Evolutionary conservation across 53 echinoderm and acorn worm genomes (phyloP).

Genomic region (Astropecten irregularis): DNA sequence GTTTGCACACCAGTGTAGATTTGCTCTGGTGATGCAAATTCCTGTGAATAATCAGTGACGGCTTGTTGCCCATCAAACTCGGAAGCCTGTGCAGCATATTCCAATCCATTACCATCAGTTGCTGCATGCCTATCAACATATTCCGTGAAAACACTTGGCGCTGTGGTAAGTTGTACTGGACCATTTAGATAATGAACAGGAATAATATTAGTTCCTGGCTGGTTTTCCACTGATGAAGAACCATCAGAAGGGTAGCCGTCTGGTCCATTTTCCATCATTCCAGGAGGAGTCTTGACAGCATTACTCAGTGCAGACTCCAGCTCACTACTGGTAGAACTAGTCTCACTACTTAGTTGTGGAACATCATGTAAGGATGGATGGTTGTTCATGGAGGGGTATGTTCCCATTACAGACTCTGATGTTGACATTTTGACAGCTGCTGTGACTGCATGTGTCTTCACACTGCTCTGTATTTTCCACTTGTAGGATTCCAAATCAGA

Average conservation of each 20-base stretch:
- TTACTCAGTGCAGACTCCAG: conserved; percentile 60
- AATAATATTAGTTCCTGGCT: conserved; percentile 25
- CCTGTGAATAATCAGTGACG: conserved; percentile 58
- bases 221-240: conserved; percentile 64
- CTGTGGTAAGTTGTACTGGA: conserved; percentile 30
- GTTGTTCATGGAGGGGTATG: conserved; percentile 72
- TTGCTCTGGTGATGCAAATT: conserved; percentile 70
- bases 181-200: conserved; percentile 61
- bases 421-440: conserved; percentile 68
- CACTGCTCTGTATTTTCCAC: too few relatives aligned
- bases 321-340: conserved; percentile 92
- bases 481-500: not conserved
- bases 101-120: conserved; percentile 48
- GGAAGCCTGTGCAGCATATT: conserved; percentile 65
- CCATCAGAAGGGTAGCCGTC: conserved; percentile 88
- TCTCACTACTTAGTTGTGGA: conserved; percentile 82
- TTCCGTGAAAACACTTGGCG: conserved; percentile 32
- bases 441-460: not conserved
- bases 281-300: conserved; percentile 70
- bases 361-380: conserved; percentile 72
- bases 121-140: conserved; percentile 64
- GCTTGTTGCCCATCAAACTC: conserved; percentile 74
- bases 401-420: conserved; percentile 69
- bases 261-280: conserved; percentile 76
- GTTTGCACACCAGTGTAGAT: conserved; percentile 54